A percentile compares a stretch with the other conserved stretches of the same genome.
Evolutionary conservation across 1,140 invertebrate genomes (phyloP).

Genomic region (Olivierus martensii): DNA sequence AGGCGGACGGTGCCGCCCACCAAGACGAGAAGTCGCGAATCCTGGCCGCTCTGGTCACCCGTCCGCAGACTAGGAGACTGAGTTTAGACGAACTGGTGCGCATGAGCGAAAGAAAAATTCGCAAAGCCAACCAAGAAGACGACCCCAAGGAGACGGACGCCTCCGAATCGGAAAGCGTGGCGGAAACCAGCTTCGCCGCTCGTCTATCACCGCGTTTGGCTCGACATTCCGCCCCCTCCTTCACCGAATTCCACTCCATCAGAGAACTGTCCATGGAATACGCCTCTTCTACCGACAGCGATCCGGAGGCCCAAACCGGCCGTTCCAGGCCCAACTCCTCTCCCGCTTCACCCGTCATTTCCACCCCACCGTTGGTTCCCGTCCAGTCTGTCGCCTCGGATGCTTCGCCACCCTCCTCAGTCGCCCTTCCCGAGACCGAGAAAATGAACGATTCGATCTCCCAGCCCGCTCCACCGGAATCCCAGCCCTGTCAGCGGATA

Average conservation of each 20-base stretch:
- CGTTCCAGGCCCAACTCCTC: no score
- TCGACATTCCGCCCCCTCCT: constrained; percentile 3
- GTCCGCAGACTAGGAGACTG: constrained; percentile 21
- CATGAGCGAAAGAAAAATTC: constrained; percentile 38
- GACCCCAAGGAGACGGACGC: not conserved
- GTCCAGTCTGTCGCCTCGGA: no score
- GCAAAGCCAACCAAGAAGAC: not conserved
- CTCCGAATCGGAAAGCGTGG: not conserved
- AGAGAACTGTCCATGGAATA: constrained; percentile 12
- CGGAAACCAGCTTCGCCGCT: constrained; percentile 12
- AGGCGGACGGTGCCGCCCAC: constrained; percentile 41
- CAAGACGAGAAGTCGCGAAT: constrained; percentile 36
- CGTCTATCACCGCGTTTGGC: not conserved
- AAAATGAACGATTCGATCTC: no score
- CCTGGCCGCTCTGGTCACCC: constrained; percentile 48
- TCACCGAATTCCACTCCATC: constrained; percentile 12
- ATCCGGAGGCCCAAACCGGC: no score
- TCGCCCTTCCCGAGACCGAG: no score
- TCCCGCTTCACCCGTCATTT: no score
- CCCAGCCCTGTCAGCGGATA: no score
- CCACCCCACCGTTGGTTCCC: no score
- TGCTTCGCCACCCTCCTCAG: no score
- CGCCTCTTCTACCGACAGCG: constrained; percentile 10
- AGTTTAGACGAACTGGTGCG: constrained; percentile 47
- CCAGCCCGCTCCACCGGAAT: no score